These are phyloP conservation scores for Nomada hirtipes DNA, from an alignment of 2,888 invertebrate species.

Conservation along the genomic window DNA sequence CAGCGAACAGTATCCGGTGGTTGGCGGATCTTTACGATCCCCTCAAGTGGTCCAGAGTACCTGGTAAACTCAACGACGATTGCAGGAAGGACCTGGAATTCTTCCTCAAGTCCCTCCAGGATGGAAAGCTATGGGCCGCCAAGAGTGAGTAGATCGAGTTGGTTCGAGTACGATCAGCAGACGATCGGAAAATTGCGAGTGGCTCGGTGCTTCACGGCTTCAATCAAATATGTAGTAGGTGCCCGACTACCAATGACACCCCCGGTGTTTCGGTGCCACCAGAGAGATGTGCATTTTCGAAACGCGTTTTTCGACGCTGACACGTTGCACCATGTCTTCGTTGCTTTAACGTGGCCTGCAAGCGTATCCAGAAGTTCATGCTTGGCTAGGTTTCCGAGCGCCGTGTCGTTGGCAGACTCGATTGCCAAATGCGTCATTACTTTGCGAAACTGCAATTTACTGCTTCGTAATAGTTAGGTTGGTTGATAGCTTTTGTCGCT, in stretches of 20 bases:
- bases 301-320: not conserved
- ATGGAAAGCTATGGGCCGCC: constrained; percentile 90
- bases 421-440: constrained; percentile 46
- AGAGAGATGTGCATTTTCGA: not conserved
- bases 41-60: constrained; percentile 86
- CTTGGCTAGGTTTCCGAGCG: not conserved
- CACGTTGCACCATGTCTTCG: not conserved
- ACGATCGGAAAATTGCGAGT: not conserved
- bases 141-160: constrained; percentile 88
- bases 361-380: constrained; percentile 7
- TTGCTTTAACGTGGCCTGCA: too few relatives aligned
- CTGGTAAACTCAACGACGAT: constrained; percentile 85
- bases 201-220: not conserved
- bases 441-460: constrained; percentile 48
- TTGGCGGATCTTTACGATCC: constrained; percentile 88
- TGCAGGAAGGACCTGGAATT: constrained; percentile 86
- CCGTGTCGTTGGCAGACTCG: constrained; percentile 6
- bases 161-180: not conserved
- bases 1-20: constrained; percentile 87
- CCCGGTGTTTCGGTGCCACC: too few relatives aligned
- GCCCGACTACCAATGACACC: too few relatives aligned
- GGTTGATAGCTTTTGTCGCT: not conserved
- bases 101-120: constrained; percentile 87
- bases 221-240: not conserved
- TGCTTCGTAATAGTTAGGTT: constrained; percentile 21